A percentile compares a stretch with the other conserved stretches of the same genome.
Evolutionary conservation across 2,113 vertebrate species (phyloP).

Genomic region (Bambusicola thoracicus): DNA sequence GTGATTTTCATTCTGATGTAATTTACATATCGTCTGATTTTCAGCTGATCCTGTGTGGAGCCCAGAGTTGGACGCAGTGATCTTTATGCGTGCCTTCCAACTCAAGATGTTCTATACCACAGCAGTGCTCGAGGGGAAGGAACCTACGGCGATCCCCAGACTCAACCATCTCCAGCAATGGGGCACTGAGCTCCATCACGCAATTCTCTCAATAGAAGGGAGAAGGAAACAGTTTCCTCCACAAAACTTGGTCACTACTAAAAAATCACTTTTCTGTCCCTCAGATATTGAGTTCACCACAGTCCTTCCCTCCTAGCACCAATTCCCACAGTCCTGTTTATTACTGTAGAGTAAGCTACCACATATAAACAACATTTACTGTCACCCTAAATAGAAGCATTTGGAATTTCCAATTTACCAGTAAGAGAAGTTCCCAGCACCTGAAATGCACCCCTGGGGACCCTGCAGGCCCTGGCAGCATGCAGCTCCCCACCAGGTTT

Average conservation of each 20-base stretch:
- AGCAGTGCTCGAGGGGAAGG: background rate
- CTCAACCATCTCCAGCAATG: background rate
- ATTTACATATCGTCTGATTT: too few species aligned
- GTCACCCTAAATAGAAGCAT: background rate
- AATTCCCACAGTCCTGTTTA: background rate
- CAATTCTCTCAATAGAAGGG: background rate
- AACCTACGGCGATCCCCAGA: background rate
- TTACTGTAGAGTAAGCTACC: background rate
- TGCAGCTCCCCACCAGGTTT: rapidly evolving
- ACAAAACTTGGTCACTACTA: background rate
- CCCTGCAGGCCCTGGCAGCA: background rate
- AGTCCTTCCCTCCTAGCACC: background rate
- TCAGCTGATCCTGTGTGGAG: too few species aligned
- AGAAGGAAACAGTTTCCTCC: background rate
- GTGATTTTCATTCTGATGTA: background rate
- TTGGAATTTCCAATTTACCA: background rate
- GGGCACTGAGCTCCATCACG: background rate
- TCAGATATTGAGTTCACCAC: background rate
- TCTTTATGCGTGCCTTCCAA: too few species aligned
- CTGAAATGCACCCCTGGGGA: background rate
- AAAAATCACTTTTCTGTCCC: background rate
- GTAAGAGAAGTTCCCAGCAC: background rate
- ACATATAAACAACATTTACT: background rate
- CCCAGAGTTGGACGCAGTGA: too few species aligned
- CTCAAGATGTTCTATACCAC: background rate